Conservation (phyloP, 2,113 vertebrate species). For the Aegithalos caudatus region DNA sequence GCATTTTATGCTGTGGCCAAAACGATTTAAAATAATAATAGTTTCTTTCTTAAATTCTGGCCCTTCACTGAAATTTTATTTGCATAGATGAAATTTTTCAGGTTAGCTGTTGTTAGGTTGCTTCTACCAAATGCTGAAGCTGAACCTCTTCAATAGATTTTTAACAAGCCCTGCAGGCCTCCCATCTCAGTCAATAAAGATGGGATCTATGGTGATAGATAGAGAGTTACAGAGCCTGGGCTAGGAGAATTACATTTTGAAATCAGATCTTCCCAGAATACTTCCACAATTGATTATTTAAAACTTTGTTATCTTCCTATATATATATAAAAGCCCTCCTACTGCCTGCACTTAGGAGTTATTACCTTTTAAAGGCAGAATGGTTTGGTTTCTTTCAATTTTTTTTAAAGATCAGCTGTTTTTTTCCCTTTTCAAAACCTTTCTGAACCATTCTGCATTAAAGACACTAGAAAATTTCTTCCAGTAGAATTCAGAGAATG, state of each 20-base stretch:
- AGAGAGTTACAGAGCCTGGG: neutral
- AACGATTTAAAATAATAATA: neutral
- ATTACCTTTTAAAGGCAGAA: neutral
- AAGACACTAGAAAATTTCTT: neutral
- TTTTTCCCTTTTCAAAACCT: neutral
- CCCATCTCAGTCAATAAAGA: neutral
- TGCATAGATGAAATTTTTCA: neutral
- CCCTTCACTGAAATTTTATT: neutral
- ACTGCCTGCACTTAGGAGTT: neutral
- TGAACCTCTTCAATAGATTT: neutral
- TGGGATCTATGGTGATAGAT: slow-evolving; percentile 13
- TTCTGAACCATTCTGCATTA: neutral
- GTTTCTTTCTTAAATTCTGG: neutral
- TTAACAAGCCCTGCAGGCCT: neutral
- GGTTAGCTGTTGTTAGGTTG: neutral
- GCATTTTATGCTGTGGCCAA: neutral
- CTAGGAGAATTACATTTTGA: slow-evolving; percentile 11
- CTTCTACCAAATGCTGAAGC: neutral
- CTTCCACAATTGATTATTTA: slow-evolving; percentile 19
- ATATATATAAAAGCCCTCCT: neutral
- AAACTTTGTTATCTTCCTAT: neutral
- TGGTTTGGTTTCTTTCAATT: neutral
- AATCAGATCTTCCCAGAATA: slow-evolving; percentile 1
- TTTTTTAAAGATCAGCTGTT: neutral
- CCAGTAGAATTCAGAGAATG: neutral